Base-by-base conservation (phyloP, 2,113 vertebrate species). In the Perca schrenkii region DNA sequence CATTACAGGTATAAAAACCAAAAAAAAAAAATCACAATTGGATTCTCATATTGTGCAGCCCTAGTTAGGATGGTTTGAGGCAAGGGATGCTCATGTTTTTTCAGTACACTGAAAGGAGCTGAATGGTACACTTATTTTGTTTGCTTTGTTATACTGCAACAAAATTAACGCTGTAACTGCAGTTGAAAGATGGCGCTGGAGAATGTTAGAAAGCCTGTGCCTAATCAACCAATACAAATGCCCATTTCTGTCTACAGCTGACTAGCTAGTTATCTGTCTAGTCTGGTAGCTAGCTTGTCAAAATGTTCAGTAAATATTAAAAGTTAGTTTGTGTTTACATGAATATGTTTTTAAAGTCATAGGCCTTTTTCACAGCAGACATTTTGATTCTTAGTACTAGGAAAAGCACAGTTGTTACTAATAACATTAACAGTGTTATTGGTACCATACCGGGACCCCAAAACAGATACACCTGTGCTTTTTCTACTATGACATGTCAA, bases 91-190 rank as follows among this genome's bases (percentile, higher is more conserved):
- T 22, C 34, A 54, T 7, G n/a, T 56, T 54, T 54, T 67, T 57
- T 34, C 15, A 74, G 47, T 54, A 63, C 57, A 40, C 8, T 75
- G 49, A 63, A 47, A 34, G 13, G 46, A 56, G 80, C 64, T 56
- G 70, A 67, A 68, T 43, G 11, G 25, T 46, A 16, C 17, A 61
- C 15, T 36, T 54, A 22, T 8, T 17, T n/a, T 50, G 17, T 76
- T 50, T 34, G 13, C 56, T 28, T 64, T 64, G 49, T 52, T 58
- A 31, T 12, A 28, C 13, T 47, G 6, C 34, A 25, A 34, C 47
- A 46, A 68, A 43, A 53, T 14, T 19, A 72, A 70, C 21, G 25
- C 50, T 52, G n/a, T 52, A 74, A 47, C 22, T 70, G 63, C 11
- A 53, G 31, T 53, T 67, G 7, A 67, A 53, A 28, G 7, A 67